Conservation (phyloP, 2,113 vertebrate species). For the Fulmarus glacialis region DNA sequence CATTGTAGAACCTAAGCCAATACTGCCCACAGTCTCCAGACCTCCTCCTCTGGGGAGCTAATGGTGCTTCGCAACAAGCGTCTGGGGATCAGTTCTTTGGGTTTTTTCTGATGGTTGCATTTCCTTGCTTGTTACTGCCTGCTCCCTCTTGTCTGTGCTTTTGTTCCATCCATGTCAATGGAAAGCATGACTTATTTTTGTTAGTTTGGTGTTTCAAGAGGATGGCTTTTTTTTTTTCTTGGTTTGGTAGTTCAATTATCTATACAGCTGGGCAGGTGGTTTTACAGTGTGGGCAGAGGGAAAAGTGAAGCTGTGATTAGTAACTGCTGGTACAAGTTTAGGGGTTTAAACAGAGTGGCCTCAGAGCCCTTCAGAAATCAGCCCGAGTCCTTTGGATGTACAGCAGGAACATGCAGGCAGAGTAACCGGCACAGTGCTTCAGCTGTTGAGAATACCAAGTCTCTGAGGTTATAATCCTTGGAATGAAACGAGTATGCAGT, state of each 20-base stretch:
- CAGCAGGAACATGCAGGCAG: background rate
- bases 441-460: background rate
- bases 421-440: background rate
- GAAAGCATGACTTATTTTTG: background rate
- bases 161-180: background rate
- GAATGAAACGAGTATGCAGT: background rate
- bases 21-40: background rate
- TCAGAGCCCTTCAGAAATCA: background rate
- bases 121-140: background rate
- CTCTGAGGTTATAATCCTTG: background rate
- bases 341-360: background rate
- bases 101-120: background rate
- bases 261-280: background rate
- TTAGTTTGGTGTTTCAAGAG: background rate
- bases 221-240: background rate
- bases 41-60: accelerated
- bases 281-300: background rate
- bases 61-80: background rate
- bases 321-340: background rate
- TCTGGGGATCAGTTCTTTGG: background rate
- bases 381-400: background rate
- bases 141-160: background rate
- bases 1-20: background rate
- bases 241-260: background rate
- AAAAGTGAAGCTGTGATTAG: background rate